These are phyloP conservation scores for Falco naumanni DNA, from an alignment of 2,797 vertebrate species.

Conservation along the genomic window DNA sequence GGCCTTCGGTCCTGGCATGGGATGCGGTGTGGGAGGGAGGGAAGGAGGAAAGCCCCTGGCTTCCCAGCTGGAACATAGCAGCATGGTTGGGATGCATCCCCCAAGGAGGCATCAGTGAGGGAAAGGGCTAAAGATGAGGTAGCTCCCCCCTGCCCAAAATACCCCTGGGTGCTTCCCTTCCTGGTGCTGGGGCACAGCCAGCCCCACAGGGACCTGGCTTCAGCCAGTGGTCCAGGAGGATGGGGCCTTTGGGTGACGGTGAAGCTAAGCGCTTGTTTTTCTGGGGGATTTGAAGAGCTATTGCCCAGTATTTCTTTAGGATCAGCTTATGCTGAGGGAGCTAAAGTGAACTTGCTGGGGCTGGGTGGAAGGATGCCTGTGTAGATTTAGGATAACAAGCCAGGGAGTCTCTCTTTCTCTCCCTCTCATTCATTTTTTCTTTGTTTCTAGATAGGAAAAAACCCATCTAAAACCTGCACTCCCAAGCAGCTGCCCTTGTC, in stretches of 20 bases:
- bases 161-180: neutral
- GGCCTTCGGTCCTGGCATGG: neutral
- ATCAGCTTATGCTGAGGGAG: slow-evolving; percentile 20
- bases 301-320: slow-evolving; percentile 22
- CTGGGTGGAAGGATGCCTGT: slow-evolving; percentile 43
- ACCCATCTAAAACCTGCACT: slow-evolving; percentile 56
- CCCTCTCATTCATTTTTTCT: neutral
- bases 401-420: slow-evolving; percentile 7
- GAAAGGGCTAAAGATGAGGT: neutral
- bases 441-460: slow-evolving; percentile 48
- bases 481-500: slow-evolving; percentile 54
- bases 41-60: neutral
- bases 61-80: neutral
- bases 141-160: neutral
- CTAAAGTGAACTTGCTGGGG: slow-evolving; percentile 41
- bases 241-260: neutral
- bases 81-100: neutral
- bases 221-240: neutral
- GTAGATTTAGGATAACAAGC: slow-evolving; percentile 52
- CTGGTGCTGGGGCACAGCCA: neutral
- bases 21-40: neutral
- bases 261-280: slow-evolving; percentile 6
- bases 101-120: neutral
- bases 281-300: neutral
- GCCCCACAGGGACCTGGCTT: neutral